Percentiles rank a stretch among this genome's conserved stretches.
phyloP scores from a whole-genome alignment of 2,113 vertebrate genomes.

The Centrocercus urophasianus region DNA sequence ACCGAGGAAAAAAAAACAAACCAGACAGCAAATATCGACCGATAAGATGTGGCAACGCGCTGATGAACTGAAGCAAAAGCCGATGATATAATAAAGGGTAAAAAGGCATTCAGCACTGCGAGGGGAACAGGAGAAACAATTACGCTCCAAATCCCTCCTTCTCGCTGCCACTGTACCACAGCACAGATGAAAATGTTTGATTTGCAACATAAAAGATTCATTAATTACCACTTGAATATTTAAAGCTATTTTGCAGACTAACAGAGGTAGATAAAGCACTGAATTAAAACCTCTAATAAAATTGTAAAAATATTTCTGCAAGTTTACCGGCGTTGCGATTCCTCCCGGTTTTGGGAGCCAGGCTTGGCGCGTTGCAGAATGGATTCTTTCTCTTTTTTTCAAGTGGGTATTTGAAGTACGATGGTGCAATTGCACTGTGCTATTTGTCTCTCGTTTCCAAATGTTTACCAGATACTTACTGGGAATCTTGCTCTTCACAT shows the following conservation, averaged over 20 bases:
- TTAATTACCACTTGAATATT: slow-evolving; percentile 88
- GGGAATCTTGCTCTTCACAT: background rate
- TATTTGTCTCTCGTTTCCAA: slow-evolving; percentile 48
- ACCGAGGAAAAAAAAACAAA: slow-evolving; percentile 6
- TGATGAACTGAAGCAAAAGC: slow-evolving; percentile 54
- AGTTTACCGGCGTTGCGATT: slow-evolving; percentile 72
- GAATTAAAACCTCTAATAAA: slow-evolving; percentile 86
- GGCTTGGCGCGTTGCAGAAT: slow-evolving; percentile 43
- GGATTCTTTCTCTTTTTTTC: background rate
- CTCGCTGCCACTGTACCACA: slow-evolving; percentile 52
- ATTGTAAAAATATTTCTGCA: slow-evolving; percentile 83
- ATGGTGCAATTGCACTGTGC: background rate
- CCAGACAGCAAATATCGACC: slow-evolving; percentile 53
- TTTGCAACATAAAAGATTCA: slow-evolving; percentile 87
- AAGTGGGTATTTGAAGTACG: slow-evolving; percentile 63
- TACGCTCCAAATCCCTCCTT: slow-evolving; percentile 73
- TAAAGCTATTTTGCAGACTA: slow-evolving; percentile 84
- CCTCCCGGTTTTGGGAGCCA: slow-evolving; percentile 55
- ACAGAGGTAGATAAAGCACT: slow-evolving; percentile 82
- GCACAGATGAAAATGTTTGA: slow-evolving; percentile 82
- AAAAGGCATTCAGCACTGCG: slow-evolving; percentile 59
- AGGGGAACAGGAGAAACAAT: slow-evolving; percentile 69
- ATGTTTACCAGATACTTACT: slow-evolving; percentile 70
- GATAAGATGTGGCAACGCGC: slow-evolving; percentile 38
- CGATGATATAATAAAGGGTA: slow-evolving; percentile 46